Percentiles rank a stretch among this genome's conserved stretches.
Evolutionary conservation across 2,113 vertebrate genomes (phyloP).

Genomic region (Sinocyclocheilus maitianheensis): DNA sequence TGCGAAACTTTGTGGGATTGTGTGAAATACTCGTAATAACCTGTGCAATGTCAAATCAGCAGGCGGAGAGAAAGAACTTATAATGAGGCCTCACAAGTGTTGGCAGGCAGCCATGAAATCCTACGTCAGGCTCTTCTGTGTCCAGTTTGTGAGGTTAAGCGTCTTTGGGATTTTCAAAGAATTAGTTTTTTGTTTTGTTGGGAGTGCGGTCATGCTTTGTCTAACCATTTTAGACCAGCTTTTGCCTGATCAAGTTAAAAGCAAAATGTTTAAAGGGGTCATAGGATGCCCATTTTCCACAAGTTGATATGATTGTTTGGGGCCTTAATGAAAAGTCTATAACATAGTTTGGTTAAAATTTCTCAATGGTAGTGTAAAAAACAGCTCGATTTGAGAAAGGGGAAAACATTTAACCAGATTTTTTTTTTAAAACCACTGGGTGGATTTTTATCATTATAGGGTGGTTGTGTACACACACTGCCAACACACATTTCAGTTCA

Average conservation of each 20-base stretch:
- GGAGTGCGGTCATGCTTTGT: not conserved
- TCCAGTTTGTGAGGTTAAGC: not conserved
- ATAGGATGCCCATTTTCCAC: too few relatives aligned
- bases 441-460: too few relatives aligned
- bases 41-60: not conserved
- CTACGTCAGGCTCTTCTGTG: not conserved
- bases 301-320: too few relatives aligned
- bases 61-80: not conserved
- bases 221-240: not conserved
- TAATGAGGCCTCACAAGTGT: not conserved
- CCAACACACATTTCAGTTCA: too few relatives aligned
- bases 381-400: too few relatives aligned
- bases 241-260: conserved; percentile 14
- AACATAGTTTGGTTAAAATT: too few relatives aligned
- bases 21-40: conserved; percentile 1
- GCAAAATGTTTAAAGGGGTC: not conserved
- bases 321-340: too few relatives aligned
- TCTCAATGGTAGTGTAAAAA: too few relatives aligned
- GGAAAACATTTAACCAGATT: too few relatives aligned
- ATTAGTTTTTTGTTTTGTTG: not conserved
- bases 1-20: not conserved
- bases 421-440: too few relatives aligned
- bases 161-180: not conserved
- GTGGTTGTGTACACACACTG: too few relatives aligned
- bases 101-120: conserved; percentile 12